These are phyloP conservation scores for Phenacoccus solenopsis DNA, from an alignment of 1,140 invertebrate genomes.

Conservation along the genomic window DNA sequence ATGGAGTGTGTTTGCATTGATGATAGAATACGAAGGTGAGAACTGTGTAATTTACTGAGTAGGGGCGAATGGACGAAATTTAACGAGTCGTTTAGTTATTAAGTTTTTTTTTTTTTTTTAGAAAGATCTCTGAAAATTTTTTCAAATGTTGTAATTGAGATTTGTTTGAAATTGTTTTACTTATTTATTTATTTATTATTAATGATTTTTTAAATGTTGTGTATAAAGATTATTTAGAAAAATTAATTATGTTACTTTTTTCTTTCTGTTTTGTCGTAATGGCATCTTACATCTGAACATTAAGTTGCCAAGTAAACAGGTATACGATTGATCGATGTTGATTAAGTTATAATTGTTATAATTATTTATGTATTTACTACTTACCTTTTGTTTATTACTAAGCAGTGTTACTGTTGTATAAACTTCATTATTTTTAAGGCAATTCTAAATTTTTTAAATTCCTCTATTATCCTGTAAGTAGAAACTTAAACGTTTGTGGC, in stretches of 20 bases:
- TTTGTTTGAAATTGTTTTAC: neutral
- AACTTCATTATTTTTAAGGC: slow-evolving; percentile 8
- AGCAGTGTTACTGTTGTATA: slow-evolving; percentile 13
- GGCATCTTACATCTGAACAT: neutral
- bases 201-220: neutral
- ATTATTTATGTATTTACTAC: slow-evolving; percentile 4
- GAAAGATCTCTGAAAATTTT: neutral
- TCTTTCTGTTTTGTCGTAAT: neutral
- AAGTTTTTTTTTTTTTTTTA: neutral
- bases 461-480: slow-evolving; percentile 1
- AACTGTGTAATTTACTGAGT: no score
- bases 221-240: neutral
- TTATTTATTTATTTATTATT: neutral
- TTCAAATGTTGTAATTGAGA: neutral
- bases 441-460: slow-evolving; percentile 7
- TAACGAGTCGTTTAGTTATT: neutral
- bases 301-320: neutral
- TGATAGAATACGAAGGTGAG: no score
- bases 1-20: no score
- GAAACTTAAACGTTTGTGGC: slow-evolving; percentile 7
- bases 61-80: neutral
- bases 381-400: slow-evolving; percentile 11
- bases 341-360: slow-evolving; percentile 9
- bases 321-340: slow-evolving; percentile 14
- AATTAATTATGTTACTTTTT: slow-evolving; percentile 2